Conservation (phyloP, 2,797 vertebrate species). For the Cossypha niveicapilla region DNA sequence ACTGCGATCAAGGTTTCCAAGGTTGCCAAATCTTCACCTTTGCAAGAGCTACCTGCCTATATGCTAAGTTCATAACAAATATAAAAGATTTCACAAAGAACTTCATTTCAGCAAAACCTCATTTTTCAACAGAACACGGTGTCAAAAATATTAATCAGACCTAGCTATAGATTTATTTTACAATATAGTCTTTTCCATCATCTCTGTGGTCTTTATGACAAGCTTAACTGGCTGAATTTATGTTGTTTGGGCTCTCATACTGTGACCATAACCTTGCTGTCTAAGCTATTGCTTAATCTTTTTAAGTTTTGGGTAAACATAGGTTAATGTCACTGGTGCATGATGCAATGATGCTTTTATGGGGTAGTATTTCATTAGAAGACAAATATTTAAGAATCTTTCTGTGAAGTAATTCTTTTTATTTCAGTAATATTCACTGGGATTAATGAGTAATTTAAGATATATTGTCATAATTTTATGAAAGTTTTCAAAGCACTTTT, state of each 20-base stretch:
- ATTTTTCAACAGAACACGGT: slow-evolving; percentile 30
- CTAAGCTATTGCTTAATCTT: neutral
- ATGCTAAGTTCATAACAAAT: neutral
- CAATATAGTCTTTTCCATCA: slow-evolving; percentile 20
- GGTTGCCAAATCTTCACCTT: slow-evolving; percentile 4
- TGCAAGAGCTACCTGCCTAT: neutral
- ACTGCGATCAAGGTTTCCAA: slow-evolving; percentile 14
- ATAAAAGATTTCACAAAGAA: neutral
- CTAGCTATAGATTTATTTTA: slow-evolving; percentile 24
- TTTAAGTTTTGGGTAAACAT: neutral
- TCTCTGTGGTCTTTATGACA: slow-evolving; percentile 19
- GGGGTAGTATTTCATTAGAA: neutral
- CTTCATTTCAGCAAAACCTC: neutral
- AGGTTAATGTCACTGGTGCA: neutral
- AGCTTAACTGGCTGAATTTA: slow-evolving; percentile 40
- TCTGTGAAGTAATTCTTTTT: neutral
- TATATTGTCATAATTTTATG: neutral
- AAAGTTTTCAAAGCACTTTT: neutral
- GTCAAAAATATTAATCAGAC: slow-evolving; percentile 56
- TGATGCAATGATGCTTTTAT: neutral
- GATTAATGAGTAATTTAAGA: neutral
- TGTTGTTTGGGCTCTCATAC: slow-evolving; percentile 1
- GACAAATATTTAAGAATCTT: neutral
- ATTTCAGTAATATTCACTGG: neutral
- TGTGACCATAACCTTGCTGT: neutral